These are phyloP conservation scores for Uropetala carovei DNA, from an alignment of 2,888 invertebrate genomes.

Conservation along the genomic window DNA sequence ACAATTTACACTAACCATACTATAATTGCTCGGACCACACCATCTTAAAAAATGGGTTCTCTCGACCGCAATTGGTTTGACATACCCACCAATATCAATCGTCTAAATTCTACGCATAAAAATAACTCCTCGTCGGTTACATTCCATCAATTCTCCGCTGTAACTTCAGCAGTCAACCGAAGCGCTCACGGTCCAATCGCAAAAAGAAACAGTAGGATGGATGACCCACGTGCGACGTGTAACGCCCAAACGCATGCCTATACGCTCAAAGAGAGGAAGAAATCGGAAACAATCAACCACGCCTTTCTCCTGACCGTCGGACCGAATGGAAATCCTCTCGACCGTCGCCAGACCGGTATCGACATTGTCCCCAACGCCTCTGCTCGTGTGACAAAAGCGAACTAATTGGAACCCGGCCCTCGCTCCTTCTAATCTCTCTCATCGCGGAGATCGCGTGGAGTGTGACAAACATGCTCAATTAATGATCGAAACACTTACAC, in stretches of 20 bases:
- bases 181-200: neutral
- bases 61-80: no score
- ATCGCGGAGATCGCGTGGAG: constrained; percentile 22
- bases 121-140: neutral
- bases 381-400: constrained; percentile 38
- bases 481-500: neutral
- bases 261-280: neutral
- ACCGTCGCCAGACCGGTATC: neutral
- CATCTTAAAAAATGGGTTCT: no score
- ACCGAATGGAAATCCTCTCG: neutral
- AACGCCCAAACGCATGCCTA: neutral
- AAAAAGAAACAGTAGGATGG: neutral
- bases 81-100: no score
- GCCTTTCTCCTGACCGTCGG: neutral
- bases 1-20: no score
- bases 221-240: neutral
- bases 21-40: no score
- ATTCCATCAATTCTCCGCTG: neutral
- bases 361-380: neutral
- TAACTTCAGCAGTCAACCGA: neutral
- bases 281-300: constrained; percentile 23
- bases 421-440: constrained; percentile 1
- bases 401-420: constrained; percentile 42
- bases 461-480: constrained; percentile 44
- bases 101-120: neutral